Percentiles rank a stretch among this genome's conserved stretches.
These are phyloP conservation scores for Scaptomyza caliginosa DNA, from an alignment of 2,888 invertebrate species.

Conservation along the genomic window DNA sequence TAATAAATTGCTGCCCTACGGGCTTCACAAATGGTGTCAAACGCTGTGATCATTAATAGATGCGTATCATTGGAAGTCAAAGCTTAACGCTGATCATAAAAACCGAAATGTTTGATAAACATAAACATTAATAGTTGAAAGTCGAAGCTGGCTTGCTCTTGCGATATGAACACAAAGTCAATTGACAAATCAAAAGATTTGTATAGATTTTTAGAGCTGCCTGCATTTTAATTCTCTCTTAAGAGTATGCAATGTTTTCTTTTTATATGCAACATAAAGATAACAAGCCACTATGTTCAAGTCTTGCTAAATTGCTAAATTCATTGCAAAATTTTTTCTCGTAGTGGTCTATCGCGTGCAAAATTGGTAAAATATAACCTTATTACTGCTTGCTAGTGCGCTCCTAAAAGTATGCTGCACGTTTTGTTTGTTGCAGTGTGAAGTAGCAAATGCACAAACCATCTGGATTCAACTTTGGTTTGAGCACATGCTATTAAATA, in stretches of 20 bases:
- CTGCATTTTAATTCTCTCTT: too few species aligned
- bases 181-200: too few species aligned
- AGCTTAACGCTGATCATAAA: background rate
- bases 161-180: too few species aligned
- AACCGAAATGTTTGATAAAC: slow-evolving; percentile 1
- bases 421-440: background rate
- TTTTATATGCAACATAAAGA: too few species aligned
- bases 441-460: background rate
- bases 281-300: too few species aligned
- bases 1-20: slow-evolving; percentile 35
- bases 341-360: too few species aligned
- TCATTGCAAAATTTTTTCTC: too few species aligned
- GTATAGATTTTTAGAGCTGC: too few species aligned
- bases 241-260: background rate
- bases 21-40: slow-evolving; percentile 50
- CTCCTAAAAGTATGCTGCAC: background rate
- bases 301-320: too few species aligned
- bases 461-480: background rate
- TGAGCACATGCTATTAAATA: background rate
- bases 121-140: slow-evolving; percentile 4
- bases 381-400: background rate
- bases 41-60: slow-evolving; percentile 25
- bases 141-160: background rate
- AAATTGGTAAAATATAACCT: too few species aligned
- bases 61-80: slow-evolving; percentile 4